Evolutionary conservation across 2,888 invertebrate genomes (phyloP).

Genomic region (Drosophila picticornis): DNA sequence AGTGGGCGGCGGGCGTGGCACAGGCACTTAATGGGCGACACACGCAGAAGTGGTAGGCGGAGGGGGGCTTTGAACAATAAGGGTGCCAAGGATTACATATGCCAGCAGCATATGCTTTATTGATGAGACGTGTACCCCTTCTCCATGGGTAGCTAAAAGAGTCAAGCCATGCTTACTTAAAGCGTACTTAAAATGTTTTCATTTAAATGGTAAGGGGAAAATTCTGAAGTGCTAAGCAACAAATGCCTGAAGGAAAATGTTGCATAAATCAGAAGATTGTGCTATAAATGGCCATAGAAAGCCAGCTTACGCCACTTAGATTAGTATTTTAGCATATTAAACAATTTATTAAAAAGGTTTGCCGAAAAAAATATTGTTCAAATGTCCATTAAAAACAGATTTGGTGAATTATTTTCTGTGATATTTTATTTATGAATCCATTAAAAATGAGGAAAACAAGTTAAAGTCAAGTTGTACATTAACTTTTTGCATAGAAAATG

Average conservation of each 20-base stretch:
- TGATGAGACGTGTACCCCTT: conserved; percentile 27
- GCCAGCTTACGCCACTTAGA: neutral
- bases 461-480: neutral
- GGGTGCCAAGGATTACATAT: conserved; percentile 44
- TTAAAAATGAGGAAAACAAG: neutral
- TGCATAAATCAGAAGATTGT: neutral
- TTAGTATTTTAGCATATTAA: neutral
- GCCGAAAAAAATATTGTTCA: neutral
- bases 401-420: neutral
- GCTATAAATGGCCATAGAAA: neutral
- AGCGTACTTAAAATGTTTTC: conserved; percentile 13
- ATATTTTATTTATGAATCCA: no score
- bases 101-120: conserved; percentile 40
- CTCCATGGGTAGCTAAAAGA: neutral
- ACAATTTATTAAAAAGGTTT: neutral
- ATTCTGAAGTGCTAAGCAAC: neutral
- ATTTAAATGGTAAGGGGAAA: neutral
- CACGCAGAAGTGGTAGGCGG: conserved; percentile 28
- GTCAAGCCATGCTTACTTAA: conserved; percentile 23
- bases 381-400: neutral
- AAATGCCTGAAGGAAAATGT: neutral
- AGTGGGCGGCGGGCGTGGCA: conserved; percentile 4
- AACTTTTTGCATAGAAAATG: neutral
- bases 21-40: conserved; percentile 52
- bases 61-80: conserved; percentile 27